phyloP scores from a whole-genome alignment of 2,797 vertebrate species.

The Rhabdophis nuchalis region DNA sequence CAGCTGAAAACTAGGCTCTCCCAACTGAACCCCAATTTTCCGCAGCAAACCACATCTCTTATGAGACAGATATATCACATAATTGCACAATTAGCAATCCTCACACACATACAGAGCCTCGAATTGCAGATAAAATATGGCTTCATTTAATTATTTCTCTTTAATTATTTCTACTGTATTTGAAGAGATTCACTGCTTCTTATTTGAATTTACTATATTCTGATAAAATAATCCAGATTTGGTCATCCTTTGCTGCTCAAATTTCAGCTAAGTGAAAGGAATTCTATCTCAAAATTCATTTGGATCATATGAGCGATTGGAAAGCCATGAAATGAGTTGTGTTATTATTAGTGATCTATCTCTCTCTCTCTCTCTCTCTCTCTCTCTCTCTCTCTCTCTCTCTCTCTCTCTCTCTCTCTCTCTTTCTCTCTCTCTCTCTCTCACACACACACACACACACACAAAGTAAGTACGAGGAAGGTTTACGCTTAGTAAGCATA shows the following conservation, averaged over 20 bases:
- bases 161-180: background rate
- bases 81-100: background rate
- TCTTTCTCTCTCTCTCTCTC: background rate
- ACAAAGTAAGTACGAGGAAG: background rate
- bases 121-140: background rate
- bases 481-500: background rate
- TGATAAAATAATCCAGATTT: background rate
- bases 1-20: background rate
- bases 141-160: background rate
- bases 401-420: background rate
- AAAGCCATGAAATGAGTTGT: background rate
- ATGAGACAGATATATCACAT: background rate
- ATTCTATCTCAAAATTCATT: background rate
- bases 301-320: background rate
- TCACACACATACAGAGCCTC: background rate
- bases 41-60: background rate
- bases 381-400: background rate
- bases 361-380: background rate
- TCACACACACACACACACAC: background rate
- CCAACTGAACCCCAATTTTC: background rate
- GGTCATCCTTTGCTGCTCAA: background rate
- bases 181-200: background rate
- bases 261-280: background rate
- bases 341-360: background rate
- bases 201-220: background rate